Conservation (phyloP, 2,113 vertebrate genomes). For the Lophochroa leadbeateri region DNA sequence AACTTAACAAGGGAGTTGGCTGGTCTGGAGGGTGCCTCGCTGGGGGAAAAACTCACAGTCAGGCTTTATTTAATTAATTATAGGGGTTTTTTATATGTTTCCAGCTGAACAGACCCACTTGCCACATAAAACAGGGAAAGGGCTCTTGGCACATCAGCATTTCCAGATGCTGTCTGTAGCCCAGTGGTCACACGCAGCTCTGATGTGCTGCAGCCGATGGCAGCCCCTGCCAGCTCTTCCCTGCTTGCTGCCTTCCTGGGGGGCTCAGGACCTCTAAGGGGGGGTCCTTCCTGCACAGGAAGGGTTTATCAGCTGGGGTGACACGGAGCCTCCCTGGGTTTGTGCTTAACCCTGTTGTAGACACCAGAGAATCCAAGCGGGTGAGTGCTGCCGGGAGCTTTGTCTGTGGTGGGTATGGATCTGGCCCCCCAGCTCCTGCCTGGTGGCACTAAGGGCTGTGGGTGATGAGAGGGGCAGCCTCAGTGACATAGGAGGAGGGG, state of each 20-base stretch:
- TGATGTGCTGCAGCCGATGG: background rate
- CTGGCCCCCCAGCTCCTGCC: background rate
- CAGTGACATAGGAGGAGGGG: fast-evolving
- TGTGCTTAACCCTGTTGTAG: background rate
- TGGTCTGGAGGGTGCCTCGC: fast-evolving
- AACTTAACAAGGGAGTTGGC: background rate
- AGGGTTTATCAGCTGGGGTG: background rate
- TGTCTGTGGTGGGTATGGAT: fast-evolving
- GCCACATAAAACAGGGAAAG: background rate
- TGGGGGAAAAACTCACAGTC: background rate
- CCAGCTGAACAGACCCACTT: background rate
- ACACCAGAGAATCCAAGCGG: background rate
- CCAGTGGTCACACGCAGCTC: fast-evolving
- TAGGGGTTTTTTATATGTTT: background rate
- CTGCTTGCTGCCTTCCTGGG: fast-evolving
- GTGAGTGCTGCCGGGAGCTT: background rate
- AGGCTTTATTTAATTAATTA: background rate
- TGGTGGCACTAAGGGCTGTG: background rate
- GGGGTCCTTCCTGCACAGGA: background rate
- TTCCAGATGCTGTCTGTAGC: fast-evolving
- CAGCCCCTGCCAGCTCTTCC: background rate
- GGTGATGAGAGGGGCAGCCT: background rate
- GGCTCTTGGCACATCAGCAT: background rate
- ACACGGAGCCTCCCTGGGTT: background rate
- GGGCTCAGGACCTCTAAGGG: background rate